phyloP scores from a whole-genome alignment of 2,888 invertebrate genomes.

The Tetranychus piercei region DNA sequence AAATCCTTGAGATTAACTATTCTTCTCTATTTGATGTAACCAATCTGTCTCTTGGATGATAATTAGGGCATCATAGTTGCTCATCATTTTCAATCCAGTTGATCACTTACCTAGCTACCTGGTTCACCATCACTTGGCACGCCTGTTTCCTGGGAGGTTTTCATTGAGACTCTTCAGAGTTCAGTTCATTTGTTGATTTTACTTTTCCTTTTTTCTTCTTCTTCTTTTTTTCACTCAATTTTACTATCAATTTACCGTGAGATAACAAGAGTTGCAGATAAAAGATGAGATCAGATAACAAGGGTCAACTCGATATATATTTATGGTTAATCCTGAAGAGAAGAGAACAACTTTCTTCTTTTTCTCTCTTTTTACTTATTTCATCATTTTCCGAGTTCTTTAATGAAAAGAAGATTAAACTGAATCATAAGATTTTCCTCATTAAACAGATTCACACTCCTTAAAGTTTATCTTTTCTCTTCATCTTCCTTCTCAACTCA shows the following conservation, averaged over 20 bases:
- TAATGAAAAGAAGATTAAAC: constrained; percentile 1
- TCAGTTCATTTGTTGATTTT: background rate
- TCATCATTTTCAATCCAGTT: background rate
- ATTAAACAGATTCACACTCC: background rate
- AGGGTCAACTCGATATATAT: background rate
- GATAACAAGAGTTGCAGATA: background rate
- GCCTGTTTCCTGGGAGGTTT: background rate
- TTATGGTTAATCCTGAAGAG: background rate
- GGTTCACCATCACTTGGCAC: background rate
- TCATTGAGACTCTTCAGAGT: background rate
- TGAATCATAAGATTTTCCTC: background rate
- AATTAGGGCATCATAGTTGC: background rate
- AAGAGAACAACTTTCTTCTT: background rate
- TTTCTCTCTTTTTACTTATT: too few relatives aligned
- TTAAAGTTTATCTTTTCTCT: background rate
- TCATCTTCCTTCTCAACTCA: background rate
- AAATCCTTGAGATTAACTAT: background rate
- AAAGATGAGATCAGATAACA: background rate
- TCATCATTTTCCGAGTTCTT: background rate
- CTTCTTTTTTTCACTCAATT: background rate
- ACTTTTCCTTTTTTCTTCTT: background rate
- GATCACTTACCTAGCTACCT: background rate
- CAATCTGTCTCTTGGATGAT: background rate
- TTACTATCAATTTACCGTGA: background rate
- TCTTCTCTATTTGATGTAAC: background rate